Evolutionary conservation across 2,888 invertebrate species (phyloP), one percentile per base, ranked within the genome.

Genomic region (Aricia artaxerxes): DNA sequence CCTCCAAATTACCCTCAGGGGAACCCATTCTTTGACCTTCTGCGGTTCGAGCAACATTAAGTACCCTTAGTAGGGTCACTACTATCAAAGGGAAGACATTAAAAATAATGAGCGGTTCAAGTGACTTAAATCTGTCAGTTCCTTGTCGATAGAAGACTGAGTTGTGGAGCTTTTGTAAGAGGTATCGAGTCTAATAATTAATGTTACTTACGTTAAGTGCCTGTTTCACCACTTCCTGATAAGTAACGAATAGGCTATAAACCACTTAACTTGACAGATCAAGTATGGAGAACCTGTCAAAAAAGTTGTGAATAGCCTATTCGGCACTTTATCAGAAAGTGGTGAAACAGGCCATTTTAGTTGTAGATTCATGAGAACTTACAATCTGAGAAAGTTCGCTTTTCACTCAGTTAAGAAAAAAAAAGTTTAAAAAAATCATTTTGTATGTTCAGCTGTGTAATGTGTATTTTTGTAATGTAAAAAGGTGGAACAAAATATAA

Each of bases 1-100:
- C 80, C 84, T 84, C 85, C 84, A 85, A 90, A 88, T 89, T 87
- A 89, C 86, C 85, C 88, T 87, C 87, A 88, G 84, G 88, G 87
- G 87, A 86, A 84, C 86, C 75, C 78, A 79, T 79, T 78, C 75
- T 75, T 57, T 76, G 76, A 57, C 86, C 85, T 85, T 86, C 38
- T 73, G 80, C 76, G 78, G 77, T 53, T 53, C 2, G 44, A n/a
- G 40, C 73, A 44, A 44, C n/a, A 73, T 69, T 69, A 69, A 69
- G 69, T 69, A 69, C 69, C 69, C 69, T 69, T 69, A 69, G 69
- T 69, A 38, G 69, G 69, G 69, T 38, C 69, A 11, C 69, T 69
- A 69, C 69, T 69, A 69, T 69, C 69, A 69, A 69, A 69, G 69
- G 69, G 69, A 69, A 35, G 69, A 38, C 69, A 38, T 69, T 69